Base-by-base conservation (phyloP, 2,797 vertebrate genomes). In the Tadarida brasiliensis region DNA sequence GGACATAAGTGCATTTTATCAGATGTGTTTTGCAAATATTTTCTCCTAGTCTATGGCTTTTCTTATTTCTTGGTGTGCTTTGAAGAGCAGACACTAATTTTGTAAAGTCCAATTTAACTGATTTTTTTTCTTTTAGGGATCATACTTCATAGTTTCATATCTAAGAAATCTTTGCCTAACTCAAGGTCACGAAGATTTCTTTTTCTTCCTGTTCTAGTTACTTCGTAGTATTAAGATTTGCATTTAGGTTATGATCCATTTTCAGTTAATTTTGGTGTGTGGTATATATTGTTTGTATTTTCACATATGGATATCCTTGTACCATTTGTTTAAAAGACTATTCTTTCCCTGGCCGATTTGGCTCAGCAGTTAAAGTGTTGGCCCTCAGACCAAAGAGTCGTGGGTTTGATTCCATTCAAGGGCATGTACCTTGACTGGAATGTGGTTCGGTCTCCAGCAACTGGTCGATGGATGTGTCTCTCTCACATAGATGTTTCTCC, bases 141-240 rank as follows among this genome's bases (percentile, higher is more conserved):
- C 7, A 57, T 74, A 86, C n/a, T 71, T 51, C 59, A 51, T 28
- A 74, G 24, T 81, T 90, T 94, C 33, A 3, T 82, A 78, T 82
- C 47, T 71, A 82, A 92, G 71, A 86, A 94, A 88, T 83, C 4
- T 86, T 89, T 88, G n/a, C 86, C 49, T 63, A 74, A 87, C 35
- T 7, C 33, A 84, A 44, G 30, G 14, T 67, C 24, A 61, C 30
- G 71, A 51, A 26, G 56, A 73, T n/a, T 74, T 83, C 67, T 74
- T 88, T 5, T 26, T 30, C 15, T 67, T 74, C 15, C 63, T 65
- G 63, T 71, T 94, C 65, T 70, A 39, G 61, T 3, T 87, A 90
- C 63, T 87, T 95, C 87, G 17, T 87, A 86, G 33, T 44, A 94
- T 78, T 61, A 56, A 8, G 63, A 80, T 91, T 80, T 92, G 6